Evolutionary conservation across 2,113 vertebrate species (phyloP).

Genomic region (Paramisgurnus dabryanus): DNA sequence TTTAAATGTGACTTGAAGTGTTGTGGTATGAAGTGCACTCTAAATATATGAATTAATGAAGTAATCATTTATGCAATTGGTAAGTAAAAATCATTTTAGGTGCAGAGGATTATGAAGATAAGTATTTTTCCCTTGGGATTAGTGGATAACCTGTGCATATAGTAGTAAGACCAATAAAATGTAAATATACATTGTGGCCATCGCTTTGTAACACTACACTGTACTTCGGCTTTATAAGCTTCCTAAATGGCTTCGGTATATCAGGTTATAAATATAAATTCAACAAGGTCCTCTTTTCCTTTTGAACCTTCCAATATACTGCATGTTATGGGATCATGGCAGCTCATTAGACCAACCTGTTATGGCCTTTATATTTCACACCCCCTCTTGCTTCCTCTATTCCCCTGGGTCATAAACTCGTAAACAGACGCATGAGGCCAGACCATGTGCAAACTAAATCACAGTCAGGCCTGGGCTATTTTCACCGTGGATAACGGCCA

Average conservation of each 20-base stretch:
- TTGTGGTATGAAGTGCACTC: background rate
- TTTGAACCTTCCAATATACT: conserved; percentile 30
- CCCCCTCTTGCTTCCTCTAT: conserved; percentile 33
- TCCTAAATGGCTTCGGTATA: conserved; percentile 16
- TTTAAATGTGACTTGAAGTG: background rate
- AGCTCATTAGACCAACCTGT: conserved; percentile 51
- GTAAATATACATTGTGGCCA: background rate
- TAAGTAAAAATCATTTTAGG: too few relatives aligned
- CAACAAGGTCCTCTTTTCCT: conserved; percentile 22
- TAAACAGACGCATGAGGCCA: conserved; percentile 41
- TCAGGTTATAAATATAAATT: conserved; percentile 35
- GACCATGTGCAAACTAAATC: conserved; percentile 49
- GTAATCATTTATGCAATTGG: background rate
- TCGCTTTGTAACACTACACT: background rate
- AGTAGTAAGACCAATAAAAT: too few relatives aligned
- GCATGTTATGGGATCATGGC: conserved; percentile 51
- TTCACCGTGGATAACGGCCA: conserved; percentile 23
- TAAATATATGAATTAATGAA: background rate
- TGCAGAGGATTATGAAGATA: too few relatives aligned
- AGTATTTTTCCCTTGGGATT: too few relatives aligned
- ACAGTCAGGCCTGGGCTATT: conserved; percentile 42
- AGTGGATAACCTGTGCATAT: too few relatives aligned
- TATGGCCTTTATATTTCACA: conserved; percentile 50
- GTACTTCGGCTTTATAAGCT: conserved; percentile 22
- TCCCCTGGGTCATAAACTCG: conserved; percentile 44